Evolutionary conservation across 2,113 vertebrate species (phyloP).

Genomic region (Erpornis zantholeuca): DNA sequence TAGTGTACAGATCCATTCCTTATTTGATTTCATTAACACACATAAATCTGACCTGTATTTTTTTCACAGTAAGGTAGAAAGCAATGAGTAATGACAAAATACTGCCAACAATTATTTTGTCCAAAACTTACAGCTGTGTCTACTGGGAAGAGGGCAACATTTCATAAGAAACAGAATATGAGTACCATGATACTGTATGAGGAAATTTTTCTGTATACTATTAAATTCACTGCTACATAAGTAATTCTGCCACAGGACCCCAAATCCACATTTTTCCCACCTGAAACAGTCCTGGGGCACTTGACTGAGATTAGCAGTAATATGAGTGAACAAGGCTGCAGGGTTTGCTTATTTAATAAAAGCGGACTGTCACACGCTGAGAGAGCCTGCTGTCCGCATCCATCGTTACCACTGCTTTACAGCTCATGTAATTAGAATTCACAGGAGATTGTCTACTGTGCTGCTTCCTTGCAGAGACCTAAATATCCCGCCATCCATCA

Average conservation of each 20-base stretch:
- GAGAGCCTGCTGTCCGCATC: not conserved
- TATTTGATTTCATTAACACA: rapidly evolving
- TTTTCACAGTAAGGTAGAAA: not conserved
- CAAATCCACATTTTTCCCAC: not conserved
- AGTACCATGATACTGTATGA: rapidly evolving
- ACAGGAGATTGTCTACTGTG: not conserved
- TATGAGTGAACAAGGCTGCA: not conserved
- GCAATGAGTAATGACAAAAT: not conserved
- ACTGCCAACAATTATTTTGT: not conserved
- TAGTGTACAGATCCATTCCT: not conserved
- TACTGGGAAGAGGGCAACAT: not conserved
- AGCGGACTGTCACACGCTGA: not conserved
- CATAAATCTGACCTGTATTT: not conserved
- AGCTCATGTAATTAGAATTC: not conserved
- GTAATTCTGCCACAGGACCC: not conserved
- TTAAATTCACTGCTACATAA: not conserved
- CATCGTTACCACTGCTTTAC: not conserved
- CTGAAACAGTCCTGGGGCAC: not conserved
- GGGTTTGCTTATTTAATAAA: not conserved
- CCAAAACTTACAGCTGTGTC: not conserved
- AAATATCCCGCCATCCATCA: not conserved
- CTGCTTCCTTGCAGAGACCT: not conserved
- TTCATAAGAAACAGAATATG: not conserved
- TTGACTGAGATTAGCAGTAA: not conserved
- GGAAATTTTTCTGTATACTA: not conserved